phyloP scores from a whole-genome alignment of 2,888 invertebrate species.

The Xylota sylvarum region DNA sequence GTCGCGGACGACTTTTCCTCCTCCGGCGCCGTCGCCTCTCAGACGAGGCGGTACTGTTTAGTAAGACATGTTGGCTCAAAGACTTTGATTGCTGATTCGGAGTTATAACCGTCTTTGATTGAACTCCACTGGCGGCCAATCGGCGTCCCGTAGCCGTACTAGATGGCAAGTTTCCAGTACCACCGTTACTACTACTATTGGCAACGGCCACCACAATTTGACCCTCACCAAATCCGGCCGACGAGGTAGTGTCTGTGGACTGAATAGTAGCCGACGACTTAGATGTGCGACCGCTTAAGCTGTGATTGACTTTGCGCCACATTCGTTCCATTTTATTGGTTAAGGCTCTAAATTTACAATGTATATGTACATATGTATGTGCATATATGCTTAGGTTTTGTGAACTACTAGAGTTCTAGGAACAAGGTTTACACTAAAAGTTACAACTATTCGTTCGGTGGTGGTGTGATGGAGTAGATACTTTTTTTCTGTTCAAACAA shows the following conservation, averaged over 20 bases:
- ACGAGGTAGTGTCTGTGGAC: slow-evolving; percentile 83
- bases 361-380: slow-evolving; percentile 5
- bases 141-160: slow-evolving; percentile 84
- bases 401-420: slow-evolving; percentile 72
- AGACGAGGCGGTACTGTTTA: slow-evolving; percentile 83
- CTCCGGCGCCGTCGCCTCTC: slow-evolving; percentile 83
- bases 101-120: slow-evolving; percentile 55
- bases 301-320: slow-evolving; percentile 85
- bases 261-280: slow-evolving; percentile 79
- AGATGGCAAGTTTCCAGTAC: slow-evolving; percentile 78
- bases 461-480: slow-evolving; percentile 44
- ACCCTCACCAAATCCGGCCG: slow-evolving; percentile 83
- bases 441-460: slow-evolving; percentile 50
- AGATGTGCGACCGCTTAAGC: slow-evolving; percentile 81
- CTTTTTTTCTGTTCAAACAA: slow-evolving; percentile 48
- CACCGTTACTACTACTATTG: slow-evolving; percentile 35
- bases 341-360: slow-evolving; percentile 40
- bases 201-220: slow-evolving; percentile 83
- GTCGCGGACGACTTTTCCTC: slow-evolving; percentile 83
- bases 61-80: slow-evolving; percentile 83
- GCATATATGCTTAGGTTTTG: slow-evolving; percentile 33
- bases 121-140: slow-evolving; percentile 81
- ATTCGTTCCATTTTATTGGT: slow-evolving; percentile 83
- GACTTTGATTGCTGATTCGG: slow-evolving; percentile 81
- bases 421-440: slow-evolving; percentile 68